Base-by-base conservation (phyloP, 2,113 vertebrate species). In the Cyprinus carpio region DNA sequence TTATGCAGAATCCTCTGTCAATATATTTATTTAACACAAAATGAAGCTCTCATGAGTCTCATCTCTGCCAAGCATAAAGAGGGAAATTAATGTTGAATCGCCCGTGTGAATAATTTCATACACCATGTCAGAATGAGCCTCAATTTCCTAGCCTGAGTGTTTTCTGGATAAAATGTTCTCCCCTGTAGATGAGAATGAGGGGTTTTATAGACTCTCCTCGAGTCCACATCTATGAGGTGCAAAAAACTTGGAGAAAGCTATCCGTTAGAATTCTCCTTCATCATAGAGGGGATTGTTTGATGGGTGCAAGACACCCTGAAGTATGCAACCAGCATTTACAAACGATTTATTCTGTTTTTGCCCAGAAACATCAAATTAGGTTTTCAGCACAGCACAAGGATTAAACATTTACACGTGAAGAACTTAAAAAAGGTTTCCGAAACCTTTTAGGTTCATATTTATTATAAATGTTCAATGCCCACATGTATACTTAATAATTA, bases 121-220 rank as follows among this genome's bases (percentile, higher is more conserved):
- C 84, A 74, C 84, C 64, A 64, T 88, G 89, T 88, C 79, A 89
- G 90, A 92, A 91, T 89, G 86, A 86, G 62, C 75, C 84, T 91
- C 90, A 86, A 81, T 92, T 91, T 91, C 85, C 89, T 89, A 91
- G 78, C 69, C 84, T 29, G 40, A 86, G 84, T 54, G 6, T 12
- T 79, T 76, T 72, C 88, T 23, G 85, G 87, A 91, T 89, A 89
- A 89, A 86, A 92, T 87, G 82, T 62, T 49, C 9, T 29, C 8
- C 82, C 87, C 88, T 91, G 89, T 88, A 75, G 72, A 75, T 15
- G 40, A 46, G n/a, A 46, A 75, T 2, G 12, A 40, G 23, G 9
- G 84, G 25, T 87, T 72, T 62, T 60, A 27, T 20, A 20, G 60
- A 49, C 7, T 27, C 51, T 29, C 25, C 2, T 10, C 16, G 18